Conservation (phyloP, 2,888 invertebrate genomes). For the Horisme vitalbata region DNA sequence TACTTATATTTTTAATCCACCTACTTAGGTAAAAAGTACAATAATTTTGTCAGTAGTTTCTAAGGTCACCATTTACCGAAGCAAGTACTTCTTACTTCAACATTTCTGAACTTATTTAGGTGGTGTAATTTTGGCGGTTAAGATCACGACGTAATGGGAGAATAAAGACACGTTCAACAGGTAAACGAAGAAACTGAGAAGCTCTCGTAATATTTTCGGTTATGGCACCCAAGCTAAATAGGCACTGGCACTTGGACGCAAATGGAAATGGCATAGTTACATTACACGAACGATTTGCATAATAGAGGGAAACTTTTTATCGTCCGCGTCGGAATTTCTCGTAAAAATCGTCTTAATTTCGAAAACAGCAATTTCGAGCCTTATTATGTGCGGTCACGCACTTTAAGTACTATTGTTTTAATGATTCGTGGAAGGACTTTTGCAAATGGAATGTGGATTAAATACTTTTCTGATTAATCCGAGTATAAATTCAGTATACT, state of each 20-base stretch:
- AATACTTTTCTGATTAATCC: too few species aligned
- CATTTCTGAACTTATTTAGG: too few species aligned
- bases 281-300: constrained; percentile 28
- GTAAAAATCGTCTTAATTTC: constrained; percentile 21
- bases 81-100: too few species aligned
- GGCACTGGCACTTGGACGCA: constrained; percentile 8
- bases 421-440: too few species aligned
- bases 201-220: constrained; percentile 1
- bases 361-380: constrained; percentile 21
- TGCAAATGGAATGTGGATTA: too few species aligned
- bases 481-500: too few species aligned
- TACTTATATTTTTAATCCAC: background rate
- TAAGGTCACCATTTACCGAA: too few species aligned
- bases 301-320: constrained; percentile 24
- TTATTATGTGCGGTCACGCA: constrained; percentile 36
- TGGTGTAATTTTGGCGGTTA: constrained; percentile 9
- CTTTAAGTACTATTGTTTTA: too few species aligned
- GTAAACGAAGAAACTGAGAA: constrained; percentile 25
- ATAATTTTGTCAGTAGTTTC: too few species aligned
- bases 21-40: background rate
- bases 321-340: constrained; percentile 15
- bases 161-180: constrained; percentile 31
- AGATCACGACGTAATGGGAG: constrained; percentile 17
- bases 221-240: background rate
- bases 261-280: constrained; percentile 19